A percentile compares a stretch with the other conserved stretches of the same genome.
Evolutionary conservation across 2,113 vertebrate genomes (phyloP).

Genomic region (Cololabis saira): DNA sequence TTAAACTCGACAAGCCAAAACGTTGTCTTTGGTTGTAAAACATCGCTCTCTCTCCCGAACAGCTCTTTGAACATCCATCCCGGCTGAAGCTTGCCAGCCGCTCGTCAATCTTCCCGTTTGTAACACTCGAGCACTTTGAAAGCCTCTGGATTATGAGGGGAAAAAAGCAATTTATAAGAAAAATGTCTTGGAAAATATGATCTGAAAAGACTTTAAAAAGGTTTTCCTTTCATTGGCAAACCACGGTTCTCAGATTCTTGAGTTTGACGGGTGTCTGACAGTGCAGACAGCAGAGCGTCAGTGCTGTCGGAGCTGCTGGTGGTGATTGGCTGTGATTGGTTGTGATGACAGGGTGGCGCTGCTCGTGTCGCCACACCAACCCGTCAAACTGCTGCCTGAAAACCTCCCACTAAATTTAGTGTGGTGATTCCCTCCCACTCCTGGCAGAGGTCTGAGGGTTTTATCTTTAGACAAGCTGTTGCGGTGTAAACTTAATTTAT

Average conservation of each 20-base stretch:
- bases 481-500: neutral
- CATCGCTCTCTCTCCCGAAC: no score
- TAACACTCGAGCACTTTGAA: no score
- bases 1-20: neutral
- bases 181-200: no score
- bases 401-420: slow-evolving; percentile 12
- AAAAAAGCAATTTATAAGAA: no score
- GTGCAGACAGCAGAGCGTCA: neutral
- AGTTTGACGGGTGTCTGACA: no score
- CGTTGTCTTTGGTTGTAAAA: no score
- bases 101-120: no score
- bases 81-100: no score
- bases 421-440: neutral
- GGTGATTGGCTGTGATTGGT: slow-evolving; percentile 1
- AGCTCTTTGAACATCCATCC: no score
- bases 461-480: slow-evolving; percentile 29
- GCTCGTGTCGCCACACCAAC: neutral
- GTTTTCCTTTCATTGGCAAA: neutral
- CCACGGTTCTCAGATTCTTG: neutral
- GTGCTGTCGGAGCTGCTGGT: neutral
- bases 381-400: slow-evolving; percentile 10
- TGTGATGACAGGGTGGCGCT: slow-evolving; percentile 23
- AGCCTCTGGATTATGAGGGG: no score
- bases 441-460: neutral
- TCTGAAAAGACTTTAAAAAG: neutral